phyloP scores from a whole-genome alignment of 2,113 vertebrate species.

The Cygnus atratus region DNA sequence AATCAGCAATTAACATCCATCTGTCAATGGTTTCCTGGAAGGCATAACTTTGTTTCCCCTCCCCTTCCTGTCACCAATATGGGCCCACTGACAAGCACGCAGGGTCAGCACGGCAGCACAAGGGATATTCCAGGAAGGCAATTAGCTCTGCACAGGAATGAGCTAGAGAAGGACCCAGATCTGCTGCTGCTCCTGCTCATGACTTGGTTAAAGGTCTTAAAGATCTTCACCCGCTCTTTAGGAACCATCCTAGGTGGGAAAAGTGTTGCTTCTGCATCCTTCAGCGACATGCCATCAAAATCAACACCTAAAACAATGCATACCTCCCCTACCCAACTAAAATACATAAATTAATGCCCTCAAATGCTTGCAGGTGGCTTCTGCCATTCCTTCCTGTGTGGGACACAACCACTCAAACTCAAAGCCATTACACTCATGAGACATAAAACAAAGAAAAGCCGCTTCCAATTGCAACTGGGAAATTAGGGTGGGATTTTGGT shows the following conservation, averaged over 20 bases:
- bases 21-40: slow-evolving; percentile 61
- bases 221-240: not conserved
- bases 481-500: not conserved
- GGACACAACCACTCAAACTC: not conserved
- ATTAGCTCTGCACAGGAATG: not conserved
- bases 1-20: slow-evolving; percentile 59
- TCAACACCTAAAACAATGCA: not conserved
- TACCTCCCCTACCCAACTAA: not conserved
- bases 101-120: not conserved
- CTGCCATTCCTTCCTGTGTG: not conserved
- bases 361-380: not conserved
- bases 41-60: slow-evolving; percentile 1
- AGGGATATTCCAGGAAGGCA: slow-evolving; percentile 36
- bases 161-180: not conserved
- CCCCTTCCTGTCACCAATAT: slow-evolving; percentile 30
- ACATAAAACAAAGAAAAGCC: not conserved
- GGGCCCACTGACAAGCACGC: not conserved
- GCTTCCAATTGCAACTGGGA: not conserved
- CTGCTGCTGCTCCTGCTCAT: not conserved
- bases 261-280: not conserved
- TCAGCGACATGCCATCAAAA: not conserved
- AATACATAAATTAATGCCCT: not conserved
- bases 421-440: not conserved
- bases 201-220: not conserved
- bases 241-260: not conserved